Conservation (phyloP, 2,888 invertebrate species). For the Chrysolina americana region DNA sequence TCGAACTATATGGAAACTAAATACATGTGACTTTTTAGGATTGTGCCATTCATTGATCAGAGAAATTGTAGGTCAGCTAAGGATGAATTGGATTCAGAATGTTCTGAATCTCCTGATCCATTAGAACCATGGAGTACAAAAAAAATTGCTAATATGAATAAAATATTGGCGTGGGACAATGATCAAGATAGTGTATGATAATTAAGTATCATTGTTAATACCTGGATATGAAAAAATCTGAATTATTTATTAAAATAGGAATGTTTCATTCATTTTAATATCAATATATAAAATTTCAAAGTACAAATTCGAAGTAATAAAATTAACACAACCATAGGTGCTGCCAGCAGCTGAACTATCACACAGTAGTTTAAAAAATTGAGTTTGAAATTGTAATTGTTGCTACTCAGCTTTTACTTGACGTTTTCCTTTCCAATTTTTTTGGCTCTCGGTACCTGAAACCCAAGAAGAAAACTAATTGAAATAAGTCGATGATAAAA, state of each 20-base stretch:
- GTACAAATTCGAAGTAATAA: slow-evolving; percentile 17
- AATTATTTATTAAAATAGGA: not conserved
- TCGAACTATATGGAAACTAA: not conserved
- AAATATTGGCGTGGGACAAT: slow-evolving; percentile 78
- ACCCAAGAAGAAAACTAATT: slow-evolving; percentile 2
- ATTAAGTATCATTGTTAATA: not conserved
- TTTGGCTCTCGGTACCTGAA: slow-evolving; percentile 19
- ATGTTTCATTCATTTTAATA: slow-evolving; percentile 19
- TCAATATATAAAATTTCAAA: slow-evolving; percentile 15
- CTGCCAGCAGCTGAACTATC: slow-evolving; percentile 25
- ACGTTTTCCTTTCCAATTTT: slow-evolving; percentile 21
- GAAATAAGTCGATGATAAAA: no score
- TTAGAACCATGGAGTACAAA: slow-evolving; percentile 83
- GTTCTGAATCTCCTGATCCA: slow-evolving; percentile 73
- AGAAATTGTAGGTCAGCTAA: slow-evolving; percentile 69
- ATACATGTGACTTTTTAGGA: slow-evolving; percentile 64
- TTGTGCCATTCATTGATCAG: slow-evolving; percentile 68
- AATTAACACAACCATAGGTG: slow-evolving; percentile 26
- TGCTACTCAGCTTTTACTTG: not conserved
- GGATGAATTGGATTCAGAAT: slow-evolving; percentile 59
- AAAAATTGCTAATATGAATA: slow-evolving; percentile 80
- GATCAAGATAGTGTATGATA: slow-evolving; percentile 71
- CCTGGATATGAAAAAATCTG: not conserved
- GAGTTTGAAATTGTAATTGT: not conserved
- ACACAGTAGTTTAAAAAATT: slow-evolving; percentile 9